Conservation (phyloP, 2,113 vertebrate species). For the Anser brachyrhynchus region DNA sequence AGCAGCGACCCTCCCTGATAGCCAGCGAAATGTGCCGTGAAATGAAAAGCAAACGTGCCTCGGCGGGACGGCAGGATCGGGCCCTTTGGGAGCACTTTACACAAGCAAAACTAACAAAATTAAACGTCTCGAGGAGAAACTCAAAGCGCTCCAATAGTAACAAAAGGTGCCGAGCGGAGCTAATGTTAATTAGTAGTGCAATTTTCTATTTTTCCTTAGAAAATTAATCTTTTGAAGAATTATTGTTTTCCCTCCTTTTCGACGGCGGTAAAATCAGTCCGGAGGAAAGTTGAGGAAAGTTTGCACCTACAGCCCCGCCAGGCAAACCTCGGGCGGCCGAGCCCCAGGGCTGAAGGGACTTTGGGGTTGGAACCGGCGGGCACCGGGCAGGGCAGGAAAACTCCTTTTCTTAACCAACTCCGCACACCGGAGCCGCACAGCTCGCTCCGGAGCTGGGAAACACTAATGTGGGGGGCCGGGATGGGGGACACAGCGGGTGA, state of each 20-base stretch:
- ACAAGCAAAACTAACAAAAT: neutral
- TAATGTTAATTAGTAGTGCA: neutral
- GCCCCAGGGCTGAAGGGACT: neutral
- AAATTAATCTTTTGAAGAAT: neutral
- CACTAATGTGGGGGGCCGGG: rapidly evolving
- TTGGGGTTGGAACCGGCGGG: neutral
- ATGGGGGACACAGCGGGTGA: neutral
- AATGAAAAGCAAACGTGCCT: neutral
- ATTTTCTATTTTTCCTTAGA: neutral
- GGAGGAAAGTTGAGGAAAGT: neutral
- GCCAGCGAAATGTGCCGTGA: neutral
- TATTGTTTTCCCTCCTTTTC: neutral
- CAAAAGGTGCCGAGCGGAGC: neutral
- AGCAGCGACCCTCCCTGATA: neutral
- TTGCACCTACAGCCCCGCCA: neutral
- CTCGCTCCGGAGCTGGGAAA: neutral
- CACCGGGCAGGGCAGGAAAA: too few species aligned
- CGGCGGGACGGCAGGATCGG: neutral
- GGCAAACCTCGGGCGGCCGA: neutral
- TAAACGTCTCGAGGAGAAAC: neutral
- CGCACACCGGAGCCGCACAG: neutral
- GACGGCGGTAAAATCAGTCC: neutral
- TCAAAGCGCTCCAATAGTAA: neutral
- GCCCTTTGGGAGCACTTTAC: neutral
- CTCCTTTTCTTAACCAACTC: neutral